Evolutionary conservation across 2,888 invertebrate genomes (phyloP), one percentile per base, ranked within the genome.

Genomic region (Villa cingulata): DNA sequence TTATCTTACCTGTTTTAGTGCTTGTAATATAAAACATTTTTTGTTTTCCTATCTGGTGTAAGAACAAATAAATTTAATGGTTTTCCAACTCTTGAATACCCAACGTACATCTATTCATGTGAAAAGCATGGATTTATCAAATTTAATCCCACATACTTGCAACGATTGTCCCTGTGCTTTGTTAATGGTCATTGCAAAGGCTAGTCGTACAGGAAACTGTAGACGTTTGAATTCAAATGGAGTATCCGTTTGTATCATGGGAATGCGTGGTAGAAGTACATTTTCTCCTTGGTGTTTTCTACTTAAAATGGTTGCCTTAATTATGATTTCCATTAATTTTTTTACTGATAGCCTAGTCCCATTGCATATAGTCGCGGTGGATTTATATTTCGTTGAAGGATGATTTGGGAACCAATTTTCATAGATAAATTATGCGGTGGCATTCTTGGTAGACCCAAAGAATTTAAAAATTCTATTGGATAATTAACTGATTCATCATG

Each of bases 241-340:
- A 38, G 55, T 40, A 52, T 63, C 57, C 4, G 53, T 59, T 39
- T 57, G 57, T 45, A 62, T 61, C 55, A 62, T 58, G 37, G 61
- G 60, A 41, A 62, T 62, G 15, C 58, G 54, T 50, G 62, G 60
- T 45, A 64, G 54, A 9, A 57, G 51, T 19, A 61, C 55, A 20
- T 38, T 20, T 38, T 38, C 37, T 23, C 38, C 29, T 37, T 6
- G n/a, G 38, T 15, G 23, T 27, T 23, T 45, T 32, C 37, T 20
- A 5, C 20, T 43, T 34, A 43, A 43, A 19, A 43, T 43, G 36
- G 20, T 43, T 6, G 43, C 43, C 23, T 36, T 18, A 19, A 43
- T 36, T 3, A 43, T 20, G 18, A 36, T 34, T 18, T 14, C n/a
- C 36, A 36, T 43, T 10, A 43, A 10, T 36, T 18, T 34, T 34